Base-by-base conservation (phyloP, 2,888 invertebrate genomes). In the Ptycholaimellus sp. region DNA sequence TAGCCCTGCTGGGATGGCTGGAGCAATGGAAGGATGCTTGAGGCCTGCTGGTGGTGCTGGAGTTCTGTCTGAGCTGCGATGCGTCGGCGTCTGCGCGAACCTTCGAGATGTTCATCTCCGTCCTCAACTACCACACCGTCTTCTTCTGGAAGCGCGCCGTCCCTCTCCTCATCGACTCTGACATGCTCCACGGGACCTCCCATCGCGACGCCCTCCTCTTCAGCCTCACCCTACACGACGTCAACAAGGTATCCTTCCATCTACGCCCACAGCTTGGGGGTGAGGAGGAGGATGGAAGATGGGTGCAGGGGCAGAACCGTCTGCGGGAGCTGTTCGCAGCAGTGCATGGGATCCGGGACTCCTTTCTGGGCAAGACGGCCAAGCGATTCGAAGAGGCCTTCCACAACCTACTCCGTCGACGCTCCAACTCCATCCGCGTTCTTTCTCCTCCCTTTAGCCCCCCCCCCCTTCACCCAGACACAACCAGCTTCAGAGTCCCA, bases 361-460 rank as follows among this genome's bases (percentile, higher is more conserved):
- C 49, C 36, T 45, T 52, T 48, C 40, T 52, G 16, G 52, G 51
- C 18, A 45, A 44, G 2, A 45, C 46, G 32, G 51, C 52, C 6
- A 52, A 52, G 38, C 41, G 46, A 14, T 52, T 52, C 36, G 49
- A 47, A 13, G 51, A 51, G n/a, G n/a, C n/a, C n/a, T n/a, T n/a
- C n/a, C n/a, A n/a, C n/a, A n/a, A n/a, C n/a, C n/a, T n/a, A n/a
- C n/a, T n/a, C n/a, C n/a, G n/a, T n/a, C n/a, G n/a, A n/a, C n/a
- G n/a, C n/a, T n/a, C n/a, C n/a, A n/a, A n/a, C n/a, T n/a, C n/a
- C n/a, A n/a, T n/a, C n/a, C n/a, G n/a, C n/a, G n/a, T n/a, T n/a
- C n/a, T n/a, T n/a, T n/a, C n/a, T n/a, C n/a, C n/a, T n/a, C n/a
- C n/a, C n/a, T n/a, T n/a, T n/a, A n/a, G n/a, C n/a, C n/a, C n/a